A percentile compares a stretch with the other conserved stretches of the same genome.
These are phyloP conservation scores for Drosophila bifasciata DNA, from an alignment of 1,140 invertebrate species.

Conservation along the genomic window DNA sequence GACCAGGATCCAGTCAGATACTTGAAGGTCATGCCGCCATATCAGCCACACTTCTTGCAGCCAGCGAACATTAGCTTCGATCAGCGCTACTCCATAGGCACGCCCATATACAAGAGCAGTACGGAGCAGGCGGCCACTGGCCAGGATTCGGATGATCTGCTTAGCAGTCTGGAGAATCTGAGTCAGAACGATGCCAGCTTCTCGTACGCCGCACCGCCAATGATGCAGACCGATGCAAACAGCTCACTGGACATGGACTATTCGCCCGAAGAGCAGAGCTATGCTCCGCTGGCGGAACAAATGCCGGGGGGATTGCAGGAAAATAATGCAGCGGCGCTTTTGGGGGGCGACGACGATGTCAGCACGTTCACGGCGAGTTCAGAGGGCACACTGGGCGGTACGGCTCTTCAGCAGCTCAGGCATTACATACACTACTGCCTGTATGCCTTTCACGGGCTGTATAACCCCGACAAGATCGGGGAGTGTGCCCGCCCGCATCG, in stretches of 20 bases:
- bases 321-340: slow-evolving; percentile 13
- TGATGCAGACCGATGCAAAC: slow-evolving; percentile 37
- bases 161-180: slow-evolving; percentile 80
- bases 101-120: slow-evolving; percentile 72
- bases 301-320: not conserved
- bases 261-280: slow-evolving; percentile 79
- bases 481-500: slow-evolving; percentile 71
- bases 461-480: slow-evolving; percentile 85
- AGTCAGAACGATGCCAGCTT: slow-evolving; percentile 74
- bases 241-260: slow-evolving; percentile 68
- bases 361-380: slow-evolving; percentile 60
- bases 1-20: slow-evolving; percentile 76
- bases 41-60: slow-evolving; percentile 74
- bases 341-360: slow-evolving; percentile 44
- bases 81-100: slow-evolving; percentile 52
- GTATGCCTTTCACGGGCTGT: slow-evolving; percentile 85
- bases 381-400: slow-evolving; percentile 34
- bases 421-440: slow-evolving; percentile 85
- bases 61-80: slow-evolving; percentile 73
- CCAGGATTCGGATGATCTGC: slow-evolving; percentile 78
- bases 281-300: slow-evolving; percentile 64
- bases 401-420: slow-evolving; percentile 60
- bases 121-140: slow-evolving; percentile 69
- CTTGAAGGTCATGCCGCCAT: slow-evolving; percentile 80
- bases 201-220: slow-evolving; percentile 56